phyloP scores from a whole-genome alignment of 2,113 vertebrate species.

The Diphyllodes magnificus region DNA sequence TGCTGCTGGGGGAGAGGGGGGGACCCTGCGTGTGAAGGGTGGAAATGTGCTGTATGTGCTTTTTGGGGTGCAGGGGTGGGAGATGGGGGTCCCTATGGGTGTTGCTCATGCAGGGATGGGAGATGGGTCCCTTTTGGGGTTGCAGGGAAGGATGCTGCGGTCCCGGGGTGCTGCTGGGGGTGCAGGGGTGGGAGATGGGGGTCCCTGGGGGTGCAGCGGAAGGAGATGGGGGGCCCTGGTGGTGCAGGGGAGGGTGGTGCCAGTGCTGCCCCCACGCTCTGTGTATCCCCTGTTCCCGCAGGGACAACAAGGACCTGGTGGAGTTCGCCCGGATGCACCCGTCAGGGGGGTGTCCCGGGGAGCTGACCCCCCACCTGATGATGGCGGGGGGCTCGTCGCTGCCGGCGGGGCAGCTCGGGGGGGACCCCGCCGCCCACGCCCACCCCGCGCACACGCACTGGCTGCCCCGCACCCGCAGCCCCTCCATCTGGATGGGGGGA shows the following conservation, averaged over 20 bases:
- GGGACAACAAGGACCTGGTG: conserved; percentile 92
- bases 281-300: background rate
- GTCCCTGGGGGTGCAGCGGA: background rate
- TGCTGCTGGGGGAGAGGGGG: background rate
- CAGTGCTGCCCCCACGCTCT: background rate
- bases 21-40: background rate
- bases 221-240: background rate
- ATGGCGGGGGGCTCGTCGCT: conserved; percentile 84
- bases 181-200: background rate
- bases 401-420: conserved; percentile 84
- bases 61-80: background rate
- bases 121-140: too few relatives aligned
- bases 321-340: conserved; percentile 91
- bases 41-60: background rate
- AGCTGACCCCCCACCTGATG: conserved; percentile 90
- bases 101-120: too few relatives aligned
- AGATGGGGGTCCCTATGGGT: background rate
- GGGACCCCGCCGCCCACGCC: conserved; percentile 80
- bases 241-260: background rate
- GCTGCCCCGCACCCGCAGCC: conserved; percentile 93
- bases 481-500: conserved; percentile 95
- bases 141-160: too few relatives aligned
- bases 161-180: too few relatives aligned
- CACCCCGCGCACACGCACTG: conserved; percentile 91
- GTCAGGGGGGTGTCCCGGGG: conserved; percentile 85